Percentiles rank a stretch among this genome's conserved stretches.
Evolutionary conservation across 2,888 invertebrate genomes (phyloP).

Genomic region (Orthosia gothica): DNA sequence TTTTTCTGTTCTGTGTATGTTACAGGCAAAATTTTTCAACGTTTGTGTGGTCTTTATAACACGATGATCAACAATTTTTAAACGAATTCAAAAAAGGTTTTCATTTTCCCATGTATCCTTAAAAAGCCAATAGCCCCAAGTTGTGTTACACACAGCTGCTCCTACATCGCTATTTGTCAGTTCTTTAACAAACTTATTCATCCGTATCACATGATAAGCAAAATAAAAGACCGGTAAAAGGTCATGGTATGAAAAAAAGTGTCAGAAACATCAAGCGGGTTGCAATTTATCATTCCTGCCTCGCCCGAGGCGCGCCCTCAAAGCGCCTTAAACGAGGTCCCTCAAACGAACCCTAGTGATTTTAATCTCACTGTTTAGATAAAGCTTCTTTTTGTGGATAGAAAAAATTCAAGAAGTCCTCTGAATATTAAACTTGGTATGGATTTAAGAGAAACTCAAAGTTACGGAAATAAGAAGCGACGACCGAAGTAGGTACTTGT

Average conservation of each 20-base stretch:
- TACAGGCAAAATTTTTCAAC: too few relatives aligned
- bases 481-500: constrained; percentile 35
- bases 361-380: constrained; percentile 86
- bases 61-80: neutral
- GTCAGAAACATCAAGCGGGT: constrained; percentile 82
- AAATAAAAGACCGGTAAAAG: constrained; percentile 82
- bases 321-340: constrained; percentile 79
- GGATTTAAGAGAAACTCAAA: constrained; percentile 69
- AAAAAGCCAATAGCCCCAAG: constrained; percentile 40
- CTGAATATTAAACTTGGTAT: constrained; percentile 74
- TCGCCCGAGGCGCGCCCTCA: constrained; percentile 78
- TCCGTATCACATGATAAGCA: constrained; percentile 81
- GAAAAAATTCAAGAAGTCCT: constrained; percentile 75
- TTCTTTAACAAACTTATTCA: constrained; percentile 79
- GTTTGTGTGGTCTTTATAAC: neutral
- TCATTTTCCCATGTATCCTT: neutral
- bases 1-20: too few relatives aligned
- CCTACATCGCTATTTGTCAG: constrained; percentile 79
- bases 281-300: constrained; percentile 85
- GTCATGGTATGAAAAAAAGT: constrained; percentile 80
- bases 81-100: neutral
- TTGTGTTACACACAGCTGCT: constrained; percentile 52
- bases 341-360: constrained; percentile 80
- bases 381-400: constrained; percentile 73
- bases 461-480: constrained; percentile 62